Percentiles rank a stretch among this genome's conserved stretches.
These are phyloP conservation scores for Ischnus inquisitorius DNA, from an alignment of 2,888 invertebrate genomes.

Conservation along the genomic window DNA sequence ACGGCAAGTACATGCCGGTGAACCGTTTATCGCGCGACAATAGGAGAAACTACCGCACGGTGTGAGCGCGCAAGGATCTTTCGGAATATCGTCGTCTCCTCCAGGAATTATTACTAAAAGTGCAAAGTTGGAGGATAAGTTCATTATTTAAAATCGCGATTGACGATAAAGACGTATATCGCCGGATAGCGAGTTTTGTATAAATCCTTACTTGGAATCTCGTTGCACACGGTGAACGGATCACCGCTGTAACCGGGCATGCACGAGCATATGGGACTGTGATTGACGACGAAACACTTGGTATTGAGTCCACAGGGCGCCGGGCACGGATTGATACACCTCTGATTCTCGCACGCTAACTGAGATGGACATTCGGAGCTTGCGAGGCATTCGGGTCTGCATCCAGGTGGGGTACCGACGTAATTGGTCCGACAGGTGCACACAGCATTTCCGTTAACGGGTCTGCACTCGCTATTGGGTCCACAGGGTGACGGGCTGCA, in stretches of 20 bases:
- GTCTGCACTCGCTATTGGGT: conserved; percentile 92
- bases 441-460: conserved; percentile 90
- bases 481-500: conserved; percentile 92
- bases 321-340: conserved; percentile 94
- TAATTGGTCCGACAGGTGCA: conserved; percentile 91
- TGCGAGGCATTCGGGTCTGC: conserved; percentile 91
- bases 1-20: conserved; percentile 85
- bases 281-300: conserved; percentile 92
- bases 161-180: too few relatives aligned
- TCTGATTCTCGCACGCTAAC: conserved; percentile 92
- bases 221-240: conserved; percentile 87
- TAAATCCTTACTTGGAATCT: conserved; percentile 76
- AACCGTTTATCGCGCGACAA: conserved; percentile 82
- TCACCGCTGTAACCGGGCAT: conserved; percentile 90
- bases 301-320: conserved; percentile 93
- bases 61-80: conserved; percentile 89
- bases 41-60: conserved; percentile 87
- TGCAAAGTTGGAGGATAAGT: conserved; percentile 2
- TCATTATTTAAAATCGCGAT: not conserved
- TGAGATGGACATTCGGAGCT: conserved; percentile 92
- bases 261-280: conserved; percentile 93
- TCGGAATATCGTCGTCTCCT: conserved; percentile 64
- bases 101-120: conserved; percentile 70
- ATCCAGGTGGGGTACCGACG: conserved; percentile 92
- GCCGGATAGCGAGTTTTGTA: not conserved